A percentile compares a stretch with the other conserved stretches of the same genome.
These are phyloP conservation scores for Eubasilissa splendida DNA, from an alignment of 2,888 invertebrate genomes.

Conservation along the genomic window DNA sequence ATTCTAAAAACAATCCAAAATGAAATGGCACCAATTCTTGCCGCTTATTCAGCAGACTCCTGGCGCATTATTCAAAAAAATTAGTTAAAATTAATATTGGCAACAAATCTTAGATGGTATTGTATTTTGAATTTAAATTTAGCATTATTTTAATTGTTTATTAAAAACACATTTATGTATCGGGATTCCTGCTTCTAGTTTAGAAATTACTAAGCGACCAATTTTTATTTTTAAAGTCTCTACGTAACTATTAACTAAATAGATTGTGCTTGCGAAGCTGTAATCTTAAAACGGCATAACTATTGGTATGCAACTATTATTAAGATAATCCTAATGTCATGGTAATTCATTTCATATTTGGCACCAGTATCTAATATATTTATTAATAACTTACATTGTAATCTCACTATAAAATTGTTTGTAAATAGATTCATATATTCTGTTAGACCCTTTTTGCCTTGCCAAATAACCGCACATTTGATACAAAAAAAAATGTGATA, in stretches of 20 bases:
- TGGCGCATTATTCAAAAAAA: no score
- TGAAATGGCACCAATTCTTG: no score
- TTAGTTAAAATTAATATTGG: no score
- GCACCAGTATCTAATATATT: constrained; percentile 1
- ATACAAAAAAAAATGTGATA: neutral
- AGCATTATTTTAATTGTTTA: no score
- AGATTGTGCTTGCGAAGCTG: constrained; percentile 2
- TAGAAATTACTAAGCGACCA: constrained; percentile 31
- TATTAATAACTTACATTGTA: neutral
- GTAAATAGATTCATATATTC: no score
- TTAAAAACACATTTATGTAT: no score
- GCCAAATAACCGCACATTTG: neutral
- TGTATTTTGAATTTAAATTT: no score
- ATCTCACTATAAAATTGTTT: no score
- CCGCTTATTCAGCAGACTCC: no score
- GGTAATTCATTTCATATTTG: constrained; percentile 1
- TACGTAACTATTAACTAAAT: constrained; percentile 17
- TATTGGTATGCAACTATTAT: neutral
- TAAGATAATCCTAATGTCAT: neutral
- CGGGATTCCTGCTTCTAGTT: constrained; percentile 18
- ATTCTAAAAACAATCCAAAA: no score
- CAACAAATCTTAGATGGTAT: no score
- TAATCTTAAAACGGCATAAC: neutral
- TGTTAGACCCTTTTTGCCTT: no score
- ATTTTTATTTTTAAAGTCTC: constrained; percentile 25